Evolutionary conservation across 2,113 vertebrate genomes (phyloP).

Genomic region (Phylloscopus whistleri): DNA sequence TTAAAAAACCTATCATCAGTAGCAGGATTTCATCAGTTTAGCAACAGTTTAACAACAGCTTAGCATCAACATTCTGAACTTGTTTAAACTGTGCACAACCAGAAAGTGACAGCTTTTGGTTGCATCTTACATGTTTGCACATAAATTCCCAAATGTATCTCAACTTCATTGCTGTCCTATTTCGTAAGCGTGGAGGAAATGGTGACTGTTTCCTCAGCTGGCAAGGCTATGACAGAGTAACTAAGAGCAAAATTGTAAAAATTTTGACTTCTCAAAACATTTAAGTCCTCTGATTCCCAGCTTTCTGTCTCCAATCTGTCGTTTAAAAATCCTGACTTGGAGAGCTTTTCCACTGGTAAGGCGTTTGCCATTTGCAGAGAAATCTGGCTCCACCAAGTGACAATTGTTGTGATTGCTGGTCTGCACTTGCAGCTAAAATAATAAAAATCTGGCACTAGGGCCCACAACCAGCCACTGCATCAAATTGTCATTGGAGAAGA

Average conservation of each 20-base stretch:
- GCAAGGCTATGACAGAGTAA: neutral
- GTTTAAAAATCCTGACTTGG: neutral
- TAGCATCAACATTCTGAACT: neutral
- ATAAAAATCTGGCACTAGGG: neutral
- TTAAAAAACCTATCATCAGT: neutral
- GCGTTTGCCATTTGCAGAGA: neutral
- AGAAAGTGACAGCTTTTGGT: neutral
- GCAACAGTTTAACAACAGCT: neutral
- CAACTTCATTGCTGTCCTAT: neutral
- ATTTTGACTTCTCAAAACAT: neutral
- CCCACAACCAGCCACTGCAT: neutral
- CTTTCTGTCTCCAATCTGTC: neutral
- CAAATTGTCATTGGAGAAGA: neutral
- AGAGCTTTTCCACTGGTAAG: neutral
- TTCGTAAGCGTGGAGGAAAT: neutral
- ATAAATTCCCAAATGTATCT: neutral
- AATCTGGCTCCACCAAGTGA: conserved; percentile 75
- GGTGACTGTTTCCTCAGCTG: neutral
- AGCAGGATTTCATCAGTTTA: neutral
- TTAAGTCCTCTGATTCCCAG: neutral
- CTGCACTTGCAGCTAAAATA: neutral
- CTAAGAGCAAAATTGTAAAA: neutral
- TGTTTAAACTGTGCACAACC: neutral
- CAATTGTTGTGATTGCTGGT: neutral
- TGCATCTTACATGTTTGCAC: neutral